phyloP scores from a whole-genome alignment of 2,888 invertebrate species.

The Ormyrus rosae region DNA sequence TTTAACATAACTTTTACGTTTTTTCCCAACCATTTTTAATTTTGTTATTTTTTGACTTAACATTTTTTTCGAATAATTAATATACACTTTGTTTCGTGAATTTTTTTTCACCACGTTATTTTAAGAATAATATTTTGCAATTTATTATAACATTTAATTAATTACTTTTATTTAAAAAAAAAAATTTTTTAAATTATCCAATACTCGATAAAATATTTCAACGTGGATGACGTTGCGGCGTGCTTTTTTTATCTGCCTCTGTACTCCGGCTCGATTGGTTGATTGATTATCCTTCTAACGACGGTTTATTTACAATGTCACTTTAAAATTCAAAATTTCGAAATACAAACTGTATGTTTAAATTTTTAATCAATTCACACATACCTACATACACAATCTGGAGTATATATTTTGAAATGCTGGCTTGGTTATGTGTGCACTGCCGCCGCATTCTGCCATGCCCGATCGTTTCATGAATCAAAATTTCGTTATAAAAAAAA shows the following conservation, averaged over 20 bases:
- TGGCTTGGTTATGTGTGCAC: slow-evolving; percentile 72
- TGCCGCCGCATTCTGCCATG: slow-evolving; percentile 70
- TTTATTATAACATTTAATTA: slow-evolving; percentile 6
- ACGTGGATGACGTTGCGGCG: slow-evolving; percentile 43
- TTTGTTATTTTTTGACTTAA: slow-evolving; percentile 13
- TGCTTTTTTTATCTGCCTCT: slow-evolving; percentile 47
- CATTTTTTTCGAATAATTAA: slow-evolving; percentile 13
- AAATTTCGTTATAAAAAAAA: slow-evolving; percentile 32
- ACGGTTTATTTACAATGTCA: slow-evolving; percentile 34
- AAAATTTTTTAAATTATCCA: slow-evolving; percentile 4
- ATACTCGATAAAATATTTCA: slow-evolving; percentile 12
- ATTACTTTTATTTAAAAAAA: slow-evolving; percentile 20
- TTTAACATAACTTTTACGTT: background rate
- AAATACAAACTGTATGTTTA: slow-evolving; percentile 22
- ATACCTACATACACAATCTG: slow-evolving; percentile 60
- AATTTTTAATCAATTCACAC: slow-evolving; percentile 42
- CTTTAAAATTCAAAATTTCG: slow-evolving; percentile 20
- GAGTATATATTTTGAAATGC: slow-evolving; percentile 63
- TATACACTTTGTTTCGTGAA: background rate
- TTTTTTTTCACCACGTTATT: background rate
- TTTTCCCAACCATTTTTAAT: slow-evolving; percentile 9
- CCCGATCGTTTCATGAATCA: slow-evolving; percentile 64
- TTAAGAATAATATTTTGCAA: background rate
- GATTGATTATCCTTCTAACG: slow-evolving; percentile 31
- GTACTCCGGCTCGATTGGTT: slow-evolving; percentile 49